Conservation (phyloP, 2,888 invertebrate species). For the Melipona bicolor region DNA sequence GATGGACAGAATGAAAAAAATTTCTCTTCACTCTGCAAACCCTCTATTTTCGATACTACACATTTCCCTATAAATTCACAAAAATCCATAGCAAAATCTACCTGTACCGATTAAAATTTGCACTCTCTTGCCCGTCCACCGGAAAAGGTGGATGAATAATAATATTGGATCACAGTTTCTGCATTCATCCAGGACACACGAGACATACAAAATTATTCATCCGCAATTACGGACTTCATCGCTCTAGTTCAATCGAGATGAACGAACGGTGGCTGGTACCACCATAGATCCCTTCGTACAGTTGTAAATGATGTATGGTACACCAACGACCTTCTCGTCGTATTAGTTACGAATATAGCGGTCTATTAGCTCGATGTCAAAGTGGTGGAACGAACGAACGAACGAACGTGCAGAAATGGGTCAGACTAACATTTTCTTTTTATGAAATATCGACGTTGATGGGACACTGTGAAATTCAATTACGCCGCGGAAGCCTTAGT, state of each 20-base stretch:
- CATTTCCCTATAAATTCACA: neutral
- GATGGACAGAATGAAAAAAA: too few relatives aligned
- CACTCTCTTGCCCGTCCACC: too few relatives aligned
- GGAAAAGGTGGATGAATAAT: too few relatives aligned
- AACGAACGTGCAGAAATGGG: slow-evolving; percentile 47
- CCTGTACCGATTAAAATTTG: too few relatives aligned
- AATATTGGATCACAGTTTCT: too few relatives aligned
- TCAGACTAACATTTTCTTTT: slow-evolving; percentile 53
- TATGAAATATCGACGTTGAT: slow-evolving; percentile 58
- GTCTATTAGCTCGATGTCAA: slow-evolving; percentile 37
- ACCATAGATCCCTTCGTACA: slow-evolving; percentile 26
- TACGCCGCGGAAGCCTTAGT: slow-evolving; percentile 42
- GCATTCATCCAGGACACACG: neutral
- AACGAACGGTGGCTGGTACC: neutral
- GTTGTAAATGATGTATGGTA: slow-evolving; percentile 36
- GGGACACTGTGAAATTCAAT: slow-evolving; percentile 51
- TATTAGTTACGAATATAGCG: slow-evolving; percentile 39
- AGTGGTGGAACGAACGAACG: slow-evolving; percentile 20
- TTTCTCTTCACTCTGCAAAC: neutral
- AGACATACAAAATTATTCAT: slow-evolving; percentile 1
- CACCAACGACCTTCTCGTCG: slow-evolving; percentile 25
- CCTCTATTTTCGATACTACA: neutral
- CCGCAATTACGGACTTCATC: neutral
- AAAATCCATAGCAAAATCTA: neutral
- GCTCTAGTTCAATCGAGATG: neutral